A percentile compares a stretch with the other conserved stretches of the same genome.
phyloP scores from a whole-genome alignment of 2,797 vertebrate genomes.

The Chiloscyllium punctatum region DNA sequence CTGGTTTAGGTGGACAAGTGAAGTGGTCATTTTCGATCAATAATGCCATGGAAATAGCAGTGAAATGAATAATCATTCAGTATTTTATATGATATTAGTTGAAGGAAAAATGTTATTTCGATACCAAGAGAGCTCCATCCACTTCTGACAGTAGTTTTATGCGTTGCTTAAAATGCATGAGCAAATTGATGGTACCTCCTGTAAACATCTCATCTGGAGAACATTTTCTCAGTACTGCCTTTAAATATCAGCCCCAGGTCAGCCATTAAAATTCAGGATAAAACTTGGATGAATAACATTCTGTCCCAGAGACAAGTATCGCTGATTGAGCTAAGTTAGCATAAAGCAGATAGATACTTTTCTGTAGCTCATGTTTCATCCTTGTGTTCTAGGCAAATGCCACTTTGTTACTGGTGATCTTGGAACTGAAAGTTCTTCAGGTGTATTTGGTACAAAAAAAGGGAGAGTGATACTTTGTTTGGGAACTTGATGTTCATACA shows the following conservation, averaged over 20 bases:
- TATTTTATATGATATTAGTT: no score
- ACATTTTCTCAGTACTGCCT: neutral
- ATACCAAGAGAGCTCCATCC: neutral
- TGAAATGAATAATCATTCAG: neutral
- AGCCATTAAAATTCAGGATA: neutral
- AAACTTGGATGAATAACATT: neutral
- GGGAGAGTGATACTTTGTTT: neutral
- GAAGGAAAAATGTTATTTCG: neutral
- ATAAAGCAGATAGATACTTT: neutral
- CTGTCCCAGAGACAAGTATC: neutral
- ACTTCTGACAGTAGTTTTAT: neutral
- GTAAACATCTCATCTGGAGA: neutral
- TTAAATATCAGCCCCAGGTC: neutral
- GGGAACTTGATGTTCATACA: neutral
- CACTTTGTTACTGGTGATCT: neutral
- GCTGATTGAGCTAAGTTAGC: neutral
- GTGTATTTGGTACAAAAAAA: neutral
- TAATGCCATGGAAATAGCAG: neutral
- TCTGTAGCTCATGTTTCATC: neutral
- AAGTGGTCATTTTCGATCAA: neutral
- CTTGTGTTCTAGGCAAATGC: neutral
- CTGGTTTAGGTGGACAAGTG: no score
- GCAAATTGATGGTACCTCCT: neutral
- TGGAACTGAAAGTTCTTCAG: slow-evolving; percentile 6
- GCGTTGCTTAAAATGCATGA: neutral